phyloP scores from a whole-genome alignment of 2,113 vertebrate genomes.

The Chaenogobius annularis region DNA sequence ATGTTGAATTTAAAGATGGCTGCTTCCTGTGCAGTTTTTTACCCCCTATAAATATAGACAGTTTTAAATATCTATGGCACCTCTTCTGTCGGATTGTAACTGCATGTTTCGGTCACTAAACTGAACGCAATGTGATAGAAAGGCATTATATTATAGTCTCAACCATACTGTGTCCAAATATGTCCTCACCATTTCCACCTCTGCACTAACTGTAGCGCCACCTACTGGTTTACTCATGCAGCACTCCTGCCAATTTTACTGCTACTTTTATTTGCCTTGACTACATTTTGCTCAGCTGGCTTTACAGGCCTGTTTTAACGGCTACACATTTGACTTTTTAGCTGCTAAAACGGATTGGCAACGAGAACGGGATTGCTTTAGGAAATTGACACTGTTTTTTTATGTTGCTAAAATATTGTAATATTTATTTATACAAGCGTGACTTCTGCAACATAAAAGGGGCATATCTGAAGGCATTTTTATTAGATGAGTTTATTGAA shows the following conservation, averaged over 20 bases:
- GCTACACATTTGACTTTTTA: neutral
- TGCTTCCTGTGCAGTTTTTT: slow-evolving; percentile 61
- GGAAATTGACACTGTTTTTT: slow-evolving; percentile 66
- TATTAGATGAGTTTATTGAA: slow-evolving; percentile 37
- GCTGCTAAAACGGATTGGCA: slow-evolving; percentile 21
- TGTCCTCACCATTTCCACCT: slow-evolving; percentile 26
- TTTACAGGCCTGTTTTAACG: slow-evolving; percentile 10
- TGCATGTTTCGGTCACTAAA: slow-evolving; percentile 65
- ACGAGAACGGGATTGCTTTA: slow-evolving; percentile 41
- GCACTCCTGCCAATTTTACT: slow-evolving; percentile 36
- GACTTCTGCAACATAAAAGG: slow-evolving; percentile 24
- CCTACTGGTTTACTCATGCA: slow-evolving; percentile 39
- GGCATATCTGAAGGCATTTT: slow-evolving; percentile 29
- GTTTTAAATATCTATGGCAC: slow-evolving; percentile 46
- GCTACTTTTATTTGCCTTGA: slow-evolving; percentile 21
- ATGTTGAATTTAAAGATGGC: slow-evolving; percentile 55
- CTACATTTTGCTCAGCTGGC: slow-evolving; percentile 5
- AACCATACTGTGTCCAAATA: slow-evolving; percentile 36
- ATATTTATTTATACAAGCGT: slow-evolving; percentile 76
- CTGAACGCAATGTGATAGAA: slow-evolving; percentile 49
- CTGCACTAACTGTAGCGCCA: slow-evolving; percentile 49
- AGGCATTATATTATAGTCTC: slow-evolving; percentile 50
- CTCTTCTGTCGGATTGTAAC: slow-evolving; percentile 57
- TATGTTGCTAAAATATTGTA: slow-evolving; percentile 73
- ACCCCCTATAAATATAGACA: slow-evolving; percentile 42